A percentile compares a stretch with the other conserved stretches of the same genome.
phyloP scores from a whole-genome alignment of 2,888 invertebrate genomes.

The Dione juno region DNA sequence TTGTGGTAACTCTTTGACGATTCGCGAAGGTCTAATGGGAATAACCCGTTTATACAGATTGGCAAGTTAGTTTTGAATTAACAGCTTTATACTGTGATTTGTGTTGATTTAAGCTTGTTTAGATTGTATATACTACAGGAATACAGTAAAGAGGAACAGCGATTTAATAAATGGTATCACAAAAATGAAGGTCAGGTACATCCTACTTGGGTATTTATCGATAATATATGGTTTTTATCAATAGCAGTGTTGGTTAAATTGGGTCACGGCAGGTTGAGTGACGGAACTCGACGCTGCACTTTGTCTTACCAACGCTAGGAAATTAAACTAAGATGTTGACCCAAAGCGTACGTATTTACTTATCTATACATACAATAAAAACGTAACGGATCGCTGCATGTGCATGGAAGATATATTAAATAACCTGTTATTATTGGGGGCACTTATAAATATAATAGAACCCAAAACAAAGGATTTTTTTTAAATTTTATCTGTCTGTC shows the following conservation, averaged over 20 bases:
- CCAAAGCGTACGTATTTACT: no score
- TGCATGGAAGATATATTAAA: no score
- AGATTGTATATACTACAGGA: background rate
- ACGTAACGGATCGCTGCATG: no score
- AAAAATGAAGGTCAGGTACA: background rate
- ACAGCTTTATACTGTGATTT: background rate
- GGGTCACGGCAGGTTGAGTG: background rate
- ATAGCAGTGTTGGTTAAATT: no score
- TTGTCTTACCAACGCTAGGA: background rate
- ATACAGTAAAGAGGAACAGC: background rate
- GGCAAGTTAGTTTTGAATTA: constrained; percentile 6
- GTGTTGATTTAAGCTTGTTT: background rate
- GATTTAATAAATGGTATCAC: background rate
- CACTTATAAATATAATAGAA: no score
- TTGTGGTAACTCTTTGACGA: constrained; percentile 6
- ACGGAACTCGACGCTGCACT: background rate
- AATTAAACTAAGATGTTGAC: no score
- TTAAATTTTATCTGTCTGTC: no score
- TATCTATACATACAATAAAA: no score
- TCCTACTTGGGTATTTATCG: no score
- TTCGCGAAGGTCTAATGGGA: constrained; percentile 9
- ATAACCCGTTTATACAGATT: constrained; percentile 14
- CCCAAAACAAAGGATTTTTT: no score
- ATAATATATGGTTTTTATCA: no score
- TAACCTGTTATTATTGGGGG: no score